Base-by-base conservation (phyloP, 2,113 vertebrate species). In the Gallinago media region DNA sequence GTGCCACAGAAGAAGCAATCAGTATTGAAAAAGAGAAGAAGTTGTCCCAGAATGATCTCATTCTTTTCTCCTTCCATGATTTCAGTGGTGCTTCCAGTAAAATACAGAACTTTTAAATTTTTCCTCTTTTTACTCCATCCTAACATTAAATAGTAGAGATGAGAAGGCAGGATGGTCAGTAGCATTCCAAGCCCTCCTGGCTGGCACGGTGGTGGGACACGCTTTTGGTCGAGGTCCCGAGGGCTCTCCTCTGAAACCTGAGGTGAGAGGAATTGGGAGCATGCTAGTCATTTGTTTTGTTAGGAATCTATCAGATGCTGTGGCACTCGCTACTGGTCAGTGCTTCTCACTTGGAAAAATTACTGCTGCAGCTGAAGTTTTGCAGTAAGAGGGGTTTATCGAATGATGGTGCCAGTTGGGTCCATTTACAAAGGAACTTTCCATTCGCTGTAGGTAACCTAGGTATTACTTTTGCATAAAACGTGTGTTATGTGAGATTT, bases 81-180 rank as follows among this genome's bases (percentile, higher is more conserved):
- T 66, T 47, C 29, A 20, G 47, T 62, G 75, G 59, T 89, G 65
- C 14, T 79, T 87, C 76, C 21, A 87, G 42, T 91, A 56, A 78
- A 84, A 72, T 8, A 67, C 18, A 76, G 74, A 92, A 79, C 68
- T 70, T 85, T 65, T 36, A 52, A 34, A 46, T 12, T 18, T 44
- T 44, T 44, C 44, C 44, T 44, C 44, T 44, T 42, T 42, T 81
- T 73, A 32, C 59, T 77, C 20, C 42, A 47, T 34, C 21, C 32
- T 56, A 27, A 91, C 71, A 21, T 86, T 38, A 94, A 73, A 78
- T 85, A 85, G 80, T 46, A 91, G 54, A 47, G 89, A 83, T 75
- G 77, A 67, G 55, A 75, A 97, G 95, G 82, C 94, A 63, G 94
- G 94, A 88, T 94, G 95, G 96, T 98, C 94, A 96, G 97, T 95